Base-by-base conservation (phyloP, 2,888 invertebrate genomes). In the Frankliniella intonsa region DNA sequence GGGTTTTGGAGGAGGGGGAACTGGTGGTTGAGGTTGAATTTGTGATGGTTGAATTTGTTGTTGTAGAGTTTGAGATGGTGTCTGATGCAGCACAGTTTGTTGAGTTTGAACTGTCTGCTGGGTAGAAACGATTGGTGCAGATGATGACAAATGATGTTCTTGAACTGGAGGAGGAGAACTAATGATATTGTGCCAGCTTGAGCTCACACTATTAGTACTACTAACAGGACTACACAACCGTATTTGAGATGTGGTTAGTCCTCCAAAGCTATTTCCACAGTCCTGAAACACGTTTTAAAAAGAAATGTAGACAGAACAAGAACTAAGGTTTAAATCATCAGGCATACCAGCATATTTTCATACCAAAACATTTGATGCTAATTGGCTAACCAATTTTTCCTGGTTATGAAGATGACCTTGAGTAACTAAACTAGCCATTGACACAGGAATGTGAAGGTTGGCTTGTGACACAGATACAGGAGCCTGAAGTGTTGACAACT, bases 1-100 rank as follows among this genome's bases (percentile, higher is more conserved):
- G 51, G 90, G 89, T 80, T 76, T 55, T 49, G 76, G 82, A 22
- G 38, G 76, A 50, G 69, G 69, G 8, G n/a, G 22, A 1, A 22
- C 25, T 7, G 69, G 69, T 76, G 22, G 69, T 25, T 76, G 69
- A 25, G 69, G 25, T 55, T 81, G 27, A n/a, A 38, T 22, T 12
- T n/a, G 62, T 62, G 62, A 62, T 62, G 62, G 62, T 62, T 62
- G 62, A 62, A n/a, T 17, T n/a, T 62, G 62, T 11, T 17, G 14
- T 19, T 62, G 62, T 17, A 12, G 62, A 14, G 62, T 62, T 62
- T 62, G 69, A 8, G 69, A 38, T 38, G 38, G 38, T 38, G 38
- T 38, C 38, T 38, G 38, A 38, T 38, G 38, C 38, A 38, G 38
- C 38, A 38, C 1, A 25, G 69, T 25, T 9, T n/a, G 69, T 12